A percentile compares a stretch with the other conserved stretches of the same genome.
phyloP scores from a whole-genome alignment of 2,888 invertebrate species.

The Cephalotes varians region DNA sequence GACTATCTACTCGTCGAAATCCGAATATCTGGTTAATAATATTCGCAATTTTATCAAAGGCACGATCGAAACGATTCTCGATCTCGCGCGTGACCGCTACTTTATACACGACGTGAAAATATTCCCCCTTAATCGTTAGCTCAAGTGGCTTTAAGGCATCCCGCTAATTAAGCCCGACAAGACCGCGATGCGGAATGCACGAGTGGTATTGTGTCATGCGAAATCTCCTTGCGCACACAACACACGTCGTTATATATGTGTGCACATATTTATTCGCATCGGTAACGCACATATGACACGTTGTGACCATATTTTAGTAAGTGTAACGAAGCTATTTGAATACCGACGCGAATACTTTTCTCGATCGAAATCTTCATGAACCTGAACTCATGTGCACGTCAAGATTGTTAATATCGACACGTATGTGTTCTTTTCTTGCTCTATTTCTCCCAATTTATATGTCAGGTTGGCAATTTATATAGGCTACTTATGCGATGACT shows the following conservation, averaged over 20 bases:
- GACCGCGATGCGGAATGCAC: not conserved
- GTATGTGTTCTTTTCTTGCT: slow-evolving; percentile 42
- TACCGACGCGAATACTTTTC: slow-evolving; percentile 29
- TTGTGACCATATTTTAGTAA: slow-evolving; percentile 61
- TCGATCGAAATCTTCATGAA: slow-evolving; percentile 45
- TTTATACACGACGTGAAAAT: not conserved
- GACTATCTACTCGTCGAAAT: not conserved
- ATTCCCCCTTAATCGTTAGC: not conserved
- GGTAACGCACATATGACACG: slow-evolving; percentile 34
- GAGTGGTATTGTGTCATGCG: slow-evolving; percentile 13
- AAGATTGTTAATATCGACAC: not conserved
- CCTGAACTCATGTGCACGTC: slow-evolving; percentile 14
- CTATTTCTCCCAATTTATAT: slow-evolving; percentile 58
- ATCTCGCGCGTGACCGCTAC: not conserved
- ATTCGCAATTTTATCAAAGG: not conserved
- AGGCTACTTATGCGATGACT: slow-evolving; percentile 75
- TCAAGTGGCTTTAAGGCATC: not conserved
- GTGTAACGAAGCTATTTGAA: slow-evolving; percentile 71
- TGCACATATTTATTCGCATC: slow-evolving; percentile 17
- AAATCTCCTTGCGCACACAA: slow-evolving; percentile 23
- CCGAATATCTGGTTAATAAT: not conserved
- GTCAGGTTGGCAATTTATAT: slow-evolving; percentile 73
- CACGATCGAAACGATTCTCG: not conserved
- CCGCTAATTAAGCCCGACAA: slow-evolving; percentile 20
- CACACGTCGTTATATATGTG: not conserved